phyloP scores from a whole-genome alignment of 2,113 vertebrate species.

The Prunella himalayana region DNA sequence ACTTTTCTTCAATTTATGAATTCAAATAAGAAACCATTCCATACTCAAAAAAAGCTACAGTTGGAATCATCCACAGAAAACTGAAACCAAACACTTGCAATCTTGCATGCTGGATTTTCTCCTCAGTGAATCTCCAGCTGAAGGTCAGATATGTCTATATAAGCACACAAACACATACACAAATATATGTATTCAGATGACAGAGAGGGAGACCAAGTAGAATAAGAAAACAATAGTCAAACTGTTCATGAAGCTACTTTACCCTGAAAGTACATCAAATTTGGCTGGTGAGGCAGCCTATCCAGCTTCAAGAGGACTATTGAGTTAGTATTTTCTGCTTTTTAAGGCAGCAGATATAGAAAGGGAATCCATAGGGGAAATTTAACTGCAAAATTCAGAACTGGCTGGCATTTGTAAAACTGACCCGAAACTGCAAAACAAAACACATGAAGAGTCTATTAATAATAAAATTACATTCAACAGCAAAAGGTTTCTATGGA shows the following conservation, averaged over 20 bases:
- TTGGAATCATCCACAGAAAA: background rate
- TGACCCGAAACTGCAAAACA: slow-evolving; percentile 41
- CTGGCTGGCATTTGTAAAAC: slow-evolving; percentile 51
- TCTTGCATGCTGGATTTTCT: background rate
- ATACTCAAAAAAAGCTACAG: background rate
- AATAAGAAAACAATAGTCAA: background rate
- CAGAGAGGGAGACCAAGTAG: background rate
- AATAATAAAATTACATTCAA: slow-evolving; percentile 57
- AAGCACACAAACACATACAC: background rate
- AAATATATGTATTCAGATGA: background rate
- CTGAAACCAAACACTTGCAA: background rate
- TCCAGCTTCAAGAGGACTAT: background rate
- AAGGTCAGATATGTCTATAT: background rate
- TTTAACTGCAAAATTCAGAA: slow-evolving; percentile 29
- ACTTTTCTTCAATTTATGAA: background rate
- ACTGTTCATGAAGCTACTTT: background rate
- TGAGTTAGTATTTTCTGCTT: background rate
- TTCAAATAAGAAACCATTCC: background rate
- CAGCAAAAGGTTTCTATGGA: slow-evolving; percentile 68
- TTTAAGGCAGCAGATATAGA: background rate
- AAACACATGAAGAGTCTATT: slow-evolving; percentile 49
- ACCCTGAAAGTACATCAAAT: background rate
- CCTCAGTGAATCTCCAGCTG: background rate
- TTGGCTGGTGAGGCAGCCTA: background rate
- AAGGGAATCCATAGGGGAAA: background rate